Base-by-base conservation (phyloP, 2,113 vertebrate species). In the Corythoichthys haematopterus region DNA sequence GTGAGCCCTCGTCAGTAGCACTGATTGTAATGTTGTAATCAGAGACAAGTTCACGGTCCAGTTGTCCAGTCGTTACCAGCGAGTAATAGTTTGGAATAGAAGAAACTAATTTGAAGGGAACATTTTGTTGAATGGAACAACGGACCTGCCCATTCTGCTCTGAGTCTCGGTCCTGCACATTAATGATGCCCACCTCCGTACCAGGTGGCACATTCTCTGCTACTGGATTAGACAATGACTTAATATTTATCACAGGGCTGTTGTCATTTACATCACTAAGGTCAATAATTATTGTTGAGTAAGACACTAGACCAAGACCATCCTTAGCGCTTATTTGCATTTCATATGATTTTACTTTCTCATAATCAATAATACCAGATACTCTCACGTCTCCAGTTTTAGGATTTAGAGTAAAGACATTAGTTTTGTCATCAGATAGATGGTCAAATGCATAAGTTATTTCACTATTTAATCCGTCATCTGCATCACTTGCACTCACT, bases 231-330 rank as follows among this genome's bases (percentile, higher is more conserved):
- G 79, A 80, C 14, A 92, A 46, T 0, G 92, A 93, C 11, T 91
- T 91, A 10, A 93, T 6, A 12, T 62, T 74, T 2, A 94, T 55
- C 2, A 90, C 74, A 9, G 93, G 93, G 0, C 77, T 75, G 64
- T 94, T 94, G 46, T 94, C 93, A 74, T 94, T 94, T 2, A 91
- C 72, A 69, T 94, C 93, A 66, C 82, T 81, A 0, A 92, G 10
- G 33, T 71, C 68, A 65, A 93, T 71, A 0, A 91, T 64, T 0
- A 90, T 87, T 35, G 88, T 89, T 0, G 88, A 79, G 68, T 88
- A 82, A 3, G 90, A 89, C 0, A 80, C 78, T 1, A 91, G 76
- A 0, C 88, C 89, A 33, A 91, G 75, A 0, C 80, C 75, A 84
- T 94, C 93, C 52, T 84, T 87, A 3, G 90, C 93, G 80, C 92